These are phyloP conservation scores for Neotoxoptera formosana DNA, from an alignment of 1,140 invertebrate species.

Conservation along the genomic window DNA sequence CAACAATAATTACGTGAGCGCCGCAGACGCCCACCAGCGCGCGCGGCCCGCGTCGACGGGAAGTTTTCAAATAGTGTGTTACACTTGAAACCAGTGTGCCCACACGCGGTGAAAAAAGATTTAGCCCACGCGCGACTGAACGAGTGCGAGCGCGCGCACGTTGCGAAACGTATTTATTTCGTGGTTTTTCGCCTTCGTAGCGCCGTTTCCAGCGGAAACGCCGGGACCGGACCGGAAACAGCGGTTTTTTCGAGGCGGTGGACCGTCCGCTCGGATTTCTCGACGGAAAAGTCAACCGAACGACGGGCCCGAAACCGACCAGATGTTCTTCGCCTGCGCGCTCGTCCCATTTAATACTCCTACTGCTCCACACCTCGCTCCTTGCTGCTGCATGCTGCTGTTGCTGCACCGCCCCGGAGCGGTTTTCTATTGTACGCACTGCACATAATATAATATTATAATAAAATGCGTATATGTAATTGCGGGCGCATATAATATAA, in stretches of 20 bases:
- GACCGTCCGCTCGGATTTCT: background rate
- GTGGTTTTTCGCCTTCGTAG: background rate
- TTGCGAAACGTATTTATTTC: conserved; percentile 7
- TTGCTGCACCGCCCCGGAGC: background rate
- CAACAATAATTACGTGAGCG: conserved; percentile 49
- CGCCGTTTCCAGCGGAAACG: background rate
- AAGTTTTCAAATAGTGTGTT: conserved; percentile 36
- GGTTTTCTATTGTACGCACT: background rate
- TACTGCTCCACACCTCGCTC: background rate
- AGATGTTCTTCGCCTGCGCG: background rate
- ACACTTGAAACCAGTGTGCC: conserved; percentile 57
- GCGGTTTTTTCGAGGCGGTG: background rate
- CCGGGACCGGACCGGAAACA: too few species aligned
- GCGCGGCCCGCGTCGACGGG: background rate
- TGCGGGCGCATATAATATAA: background rate
- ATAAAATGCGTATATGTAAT: background rate
- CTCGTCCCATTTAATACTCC: background rate
- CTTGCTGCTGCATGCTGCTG: background rate
- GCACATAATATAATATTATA: background rate
- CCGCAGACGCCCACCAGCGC: conserved; percentile 1
- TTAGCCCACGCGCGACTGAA: conserved; percentile 12
- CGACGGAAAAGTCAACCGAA: background rate
- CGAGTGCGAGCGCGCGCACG: background rate
- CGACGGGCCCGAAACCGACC: background rate
- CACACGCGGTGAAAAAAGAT: conserved; percentile 38